These are phyloP conservation scores for Mohoua ochrocephala DNA, from an alignment of 2,113 vertebrate genomes.

Conservation along the genomic window DNA sequence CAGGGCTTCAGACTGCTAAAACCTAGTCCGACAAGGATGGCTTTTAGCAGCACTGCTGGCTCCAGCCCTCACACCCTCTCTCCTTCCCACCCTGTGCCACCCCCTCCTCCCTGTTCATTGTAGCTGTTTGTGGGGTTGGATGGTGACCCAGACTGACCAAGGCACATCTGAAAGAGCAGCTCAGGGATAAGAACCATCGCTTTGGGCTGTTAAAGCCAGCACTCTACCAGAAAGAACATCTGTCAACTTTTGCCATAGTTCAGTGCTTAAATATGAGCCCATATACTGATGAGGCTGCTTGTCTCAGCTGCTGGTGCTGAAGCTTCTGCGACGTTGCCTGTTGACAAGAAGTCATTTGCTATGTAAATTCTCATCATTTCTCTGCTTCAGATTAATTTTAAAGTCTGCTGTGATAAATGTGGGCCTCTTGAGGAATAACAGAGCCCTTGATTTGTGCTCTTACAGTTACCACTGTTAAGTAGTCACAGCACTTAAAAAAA, in stretches of 20 bases:
- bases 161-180: not conserved
- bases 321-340: not conserved
- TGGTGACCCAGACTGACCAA: not conserved
- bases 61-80: not conserved
- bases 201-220: not conserved
- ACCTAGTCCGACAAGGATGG: not conserved
- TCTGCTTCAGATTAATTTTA: slow-evolving; percentile 18
- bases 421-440: slow-evolving; percentile 14
- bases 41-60: not conserved
- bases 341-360: not conserved
- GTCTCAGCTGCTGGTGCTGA: not conserved
- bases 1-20: not conserved
- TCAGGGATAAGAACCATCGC: not conserved
- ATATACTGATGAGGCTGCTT: not conserved
- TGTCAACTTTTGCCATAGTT: not conserved
- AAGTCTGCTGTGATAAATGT: slow-evolving; percentile 28
- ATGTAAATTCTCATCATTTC: not conserved
- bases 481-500: slow-evolving; percentile 23
- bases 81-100: not conserved
- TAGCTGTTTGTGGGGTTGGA: not conserved
- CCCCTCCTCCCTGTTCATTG: not conserved
- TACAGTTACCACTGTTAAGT: slow-evolving; percentile 31
- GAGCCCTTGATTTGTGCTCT: slow-evolving; percentile 31
- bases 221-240: not conserved
- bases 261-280: not conserved